Percentiles rank a stretch among this genome's conserved stretches.
phyloP scores from a whole-genome alignment of 2,888 invertebrate genomes.

The Perithous albicinctus region DNA sequence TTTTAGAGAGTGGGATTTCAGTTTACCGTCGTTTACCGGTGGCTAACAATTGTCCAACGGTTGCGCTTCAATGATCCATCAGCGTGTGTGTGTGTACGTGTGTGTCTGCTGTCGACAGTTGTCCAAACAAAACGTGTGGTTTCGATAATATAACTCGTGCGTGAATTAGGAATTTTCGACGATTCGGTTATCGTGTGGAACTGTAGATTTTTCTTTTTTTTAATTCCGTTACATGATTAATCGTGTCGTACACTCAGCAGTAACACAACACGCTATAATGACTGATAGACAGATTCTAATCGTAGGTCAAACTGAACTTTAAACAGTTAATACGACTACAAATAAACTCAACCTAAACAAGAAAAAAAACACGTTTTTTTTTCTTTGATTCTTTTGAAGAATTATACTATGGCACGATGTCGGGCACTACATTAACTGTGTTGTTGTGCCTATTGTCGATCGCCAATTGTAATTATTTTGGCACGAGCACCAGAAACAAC shows the following conservation, averaged over 20 bases:
- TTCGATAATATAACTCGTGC: neutral
- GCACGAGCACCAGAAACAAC: constrained; percentile 72
- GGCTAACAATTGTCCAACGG: neutral
- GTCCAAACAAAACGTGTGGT: constrained; percentile 30
- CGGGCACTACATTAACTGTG: constrained; percentile 50
- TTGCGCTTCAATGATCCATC: neutral
- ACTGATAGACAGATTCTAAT: neutral
- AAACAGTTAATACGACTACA: neutral
- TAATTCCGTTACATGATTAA: neutral
- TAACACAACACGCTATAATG: neutral
- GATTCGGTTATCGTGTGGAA: too few relatives aligned
- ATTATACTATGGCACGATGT: constrained; percentile 61
- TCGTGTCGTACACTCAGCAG: neutral
- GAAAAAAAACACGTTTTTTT: neutral
- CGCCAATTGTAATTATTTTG: constrained; percentile 76
- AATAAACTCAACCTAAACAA: neutral
- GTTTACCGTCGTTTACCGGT: constrained; percentile 15
- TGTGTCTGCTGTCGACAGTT: constrained; percentile 19
- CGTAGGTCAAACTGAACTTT: neutral
- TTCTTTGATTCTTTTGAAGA: neutral
- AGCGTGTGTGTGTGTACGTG: too few relatives aligned
- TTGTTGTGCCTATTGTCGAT: constrained; percentile 60
- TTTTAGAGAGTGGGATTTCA: neutral
- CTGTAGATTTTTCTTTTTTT: neutral
- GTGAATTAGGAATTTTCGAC: neutral